Base-by-base conservation (phyloP, 1,140 invertebrate genomes). In the Leptonema lineaticorne region DNA sequence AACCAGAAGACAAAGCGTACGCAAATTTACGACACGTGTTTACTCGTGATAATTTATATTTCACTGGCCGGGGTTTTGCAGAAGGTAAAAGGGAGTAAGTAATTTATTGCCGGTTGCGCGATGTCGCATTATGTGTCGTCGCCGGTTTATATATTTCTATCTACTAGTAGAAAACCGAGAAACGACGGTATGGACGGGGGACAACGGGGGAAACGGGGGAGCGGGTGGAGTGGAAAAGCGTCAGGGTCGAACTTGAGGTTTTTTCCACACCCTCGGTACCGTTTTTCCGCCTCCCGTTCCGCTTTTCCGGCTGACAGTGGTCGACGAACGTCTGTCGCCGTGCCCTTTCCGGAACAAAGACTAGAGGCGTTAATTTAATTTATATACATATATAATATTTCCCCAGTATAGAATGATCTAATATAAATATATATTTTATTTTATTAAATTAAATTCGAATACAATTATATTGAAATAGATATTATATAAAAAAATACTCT, bases 31-130 rank as follows among this genome's bases (percentile, higher is more conserved):
- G 59, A 45, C 59, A 37, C 30, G 59, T 62, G 59, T 62, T 45
- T 62, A 37, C 30, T 33, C 22, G 59, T 22, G 30, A 62, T 62
- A 62, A 62, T 62, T 62, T 62, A 62, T 62, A 62, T 45, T 62
- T 62, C 24, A 58, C 20, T 26, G 56, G 26, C 56, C 14, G 37
- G 58, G 37, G 59, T n/a, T n/a, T n/a, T n/a, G n/a, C 59, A 62
- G 29, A 62, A 62, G 59, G 59, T 62, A n/a, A n/a, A n/a, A n/a
- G n/a, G n/a, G 59, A 33, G 16, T 37, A n/a, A 2, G 30, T 62
- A 37, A 62, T 62, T 62, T 62, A 62, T 62, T 33, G 20, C 29
- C 22, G 33, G 30, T 33, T 45, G 16, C 29, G 16, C 29, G 14
- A 20, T 62, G 59, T 62, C 59, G 50, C 50, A 53, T 53, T 53